Base-by-base conservation (phyloP, 2,888 invertebrate genomes). In the Nemoura dubitans region DNA sequence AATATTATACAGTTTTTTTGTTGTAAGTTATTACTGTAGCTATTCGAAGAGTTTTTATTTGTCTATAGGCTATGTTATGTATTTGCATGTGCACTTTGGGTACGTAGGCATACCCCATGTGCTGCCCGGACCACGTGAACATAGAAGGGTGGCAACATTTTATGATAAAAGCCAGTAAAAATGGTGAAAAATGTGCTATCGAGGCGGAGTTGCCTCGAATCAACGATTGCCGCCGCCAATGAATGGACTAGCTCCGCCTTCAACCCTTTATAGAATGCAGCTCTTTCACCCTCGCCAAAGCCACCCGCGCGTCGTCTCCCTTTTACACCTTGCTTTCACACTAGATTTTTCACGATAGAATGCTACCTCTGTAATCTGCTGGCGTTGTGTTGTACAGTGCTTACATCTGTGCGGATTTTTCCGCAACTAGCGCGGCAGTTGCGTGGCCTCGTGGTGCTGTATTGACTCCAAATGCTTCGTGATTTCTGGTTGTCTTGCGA, bases 171-270 rank as follows among this genome's bases (percentile, higher is more conserved):
- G 86, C 87, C 87, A 88, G 88, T 87, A 88, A 88, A 87, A 88
- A 88, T 81, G 77, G 83, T 87, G 85, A 88, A 88, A 88, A 88
- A 88, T 88, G 86, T 88, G 87, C 85, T 83, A 87, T 87, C 86
- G 86, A 88, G 88, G 88, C 85, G 88, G 87, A 83, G 87, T 88
- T 77, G 86, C 27, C 42, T 42, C 86, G 87, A 87, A 88, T 88
- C 86, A 77, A 30, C 87, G 88, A 83, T 78, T 30, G 43, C 78
- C 16, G 25, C n/a, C 29, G 25, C 84, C 84, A 84, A 84, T 84
- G 78, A 36, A 82, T 36, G 76, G 76, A 81, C 43, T 82, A 42
- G 86, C 86, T 76, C 86, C 86, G 86, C 86, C 81, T 29, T 30
- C 59, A n/a, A 76, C 26, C 59, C 84, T 26, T 84, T 84, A 84